These are phyloP conservation scores for Aphaenogaster floridana DNA, from an alignment of 1,140 invertebrate species.

Conservation along the genomic window DNA sequence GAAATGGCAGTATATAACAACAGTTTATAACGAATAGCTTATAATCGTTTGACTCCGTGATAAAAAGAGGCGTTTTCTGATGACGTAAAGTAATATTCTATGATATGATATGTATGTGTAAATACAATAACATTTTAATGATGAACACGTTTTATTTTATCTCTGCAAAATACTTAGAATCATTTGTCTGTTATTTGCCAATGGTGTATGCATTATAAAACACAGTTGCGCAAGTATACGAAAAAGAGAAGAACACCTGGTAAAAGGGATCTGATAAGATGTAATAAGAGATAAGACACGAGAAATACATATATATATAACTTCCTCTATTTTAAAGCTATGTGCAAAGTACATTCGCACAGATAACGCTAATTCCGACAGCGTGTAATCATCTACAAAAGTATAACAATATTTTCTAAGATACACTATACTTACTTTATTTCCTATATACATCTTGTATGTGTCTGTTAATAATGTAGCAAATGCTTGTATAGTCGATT, in stretches of 20 bases:
- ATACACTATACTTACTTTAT: constrained; percentile 80
- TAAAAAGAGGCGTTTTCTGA: background rate
- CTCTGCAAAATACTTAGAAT: background rate
- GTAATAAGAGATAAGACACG: background rate
- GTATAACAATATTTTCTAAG: background rate
- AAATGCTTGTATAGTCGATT: constrained; percentile 85
- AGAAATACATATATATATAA: background rate
- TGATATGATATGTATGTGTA: background rate
- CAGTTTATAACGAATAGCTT: background rate
- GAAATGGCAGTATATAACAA: background rate
- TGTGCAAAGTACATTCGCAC: background rate
- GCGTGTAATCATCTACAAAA: background rate
- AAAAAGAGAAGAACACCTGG: background rate
- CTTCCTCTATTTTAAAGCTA: background rate
- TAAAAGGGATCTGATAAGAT: background rate
- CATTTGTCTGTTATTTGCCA: background rate
- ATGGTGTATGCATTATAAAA: background rate
- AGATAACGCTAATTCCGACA: background rate
- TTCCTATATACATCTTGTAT: constrained; percentile 87
- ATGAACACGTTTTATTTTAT: background rate
- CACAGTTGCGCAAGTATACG: background rate
- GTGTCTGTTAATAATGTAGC: constrained; percentile 88
- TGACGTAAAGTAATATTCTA: background rate
- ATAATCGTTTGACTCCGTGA: background rate
- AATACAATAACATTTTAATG: background rate